A percentile compares a stretch with the other conserved stretches of the same genome.
Evolutionary conservation across 2,113 vertebrate species (phyloP).

Genomic region (Pluvianellus socialis): DNA sequence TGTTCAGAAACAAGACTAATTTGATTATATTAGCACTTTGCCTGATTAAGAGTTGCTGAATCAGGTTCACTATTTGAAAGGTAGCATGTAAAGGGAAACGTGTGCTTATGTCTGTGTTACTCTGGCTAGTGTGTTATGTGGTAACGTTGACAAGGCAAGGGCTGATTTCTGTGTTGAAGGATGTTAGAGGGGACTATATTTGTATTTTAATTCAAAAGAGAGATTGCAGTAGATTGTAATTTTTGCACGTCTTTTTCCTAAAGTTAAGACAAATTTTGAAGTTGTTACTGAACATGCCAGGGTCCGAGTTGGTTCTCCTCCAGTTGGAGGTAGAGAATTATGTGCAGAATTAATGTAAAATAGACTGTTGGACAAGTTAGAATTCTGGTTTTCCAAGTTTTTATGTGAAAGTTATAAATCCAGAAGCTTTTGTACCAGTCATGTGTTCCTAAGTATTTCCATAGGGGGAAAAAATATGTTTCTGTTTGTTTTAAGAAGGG

Average conservation of each 20-base stretch:
- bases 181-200: not conserved
- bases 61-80: not conserved
- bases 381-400: not conserved
- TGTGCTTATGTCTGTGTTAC: not conserved
- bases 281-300: not conserved
- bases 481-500: not conserved
- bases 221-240: not conserved
- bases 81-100: not conserved
- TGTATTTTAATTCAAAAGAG: not conserved
- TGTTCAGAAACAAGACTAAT: not conserved
- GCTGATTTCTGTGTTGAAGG: not conserved
- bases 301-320: not conserved
- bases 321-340: not conserved
- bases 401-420: not conserved
- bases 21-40: not conserved
- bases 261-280: not conserved
- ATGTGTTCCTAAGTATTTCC: not conserved
- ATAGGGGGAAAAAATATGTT: not conserved
- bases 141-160: not conserved
- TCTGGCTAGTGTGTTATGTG: not conserved
- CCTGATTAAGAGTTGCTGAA: not conserved
- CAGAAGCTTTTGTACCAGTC: not conserved
- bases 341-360: not conserved
- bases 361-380: not conserved
- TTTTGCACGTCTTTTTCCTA: not conserved